Evolutionary conservation across 2,113 vertebrate genomes (phyloP), one percentile per base, ranked within the genome.

Genomic region (Eurystomus gularis): DNA sequence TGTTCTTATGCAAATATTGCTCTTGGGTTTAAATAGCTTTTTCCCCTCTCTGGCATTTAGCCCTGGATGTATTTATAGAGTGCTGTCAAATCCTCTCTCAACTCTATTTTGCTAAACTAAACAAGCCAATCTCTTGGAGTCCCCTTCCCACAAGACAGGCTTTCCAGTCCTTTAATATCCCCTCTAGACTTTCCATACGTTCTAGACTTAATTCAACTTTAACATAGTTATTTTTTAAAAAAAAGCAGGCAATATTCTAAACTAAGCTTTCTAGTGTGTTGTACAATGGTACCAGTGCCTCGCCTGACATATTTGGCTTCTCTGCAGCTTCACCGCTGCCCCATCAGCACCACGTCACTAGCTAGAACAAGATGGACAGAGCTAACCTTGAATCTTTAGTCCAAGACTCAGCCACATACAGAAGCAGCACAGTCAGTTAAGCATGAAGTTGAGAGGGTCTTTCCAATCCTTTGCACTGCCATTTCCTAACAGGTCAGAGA

Each of bases 1-100:
- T 91, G 78, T 88, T 97, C 92, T 88, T 94, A 86, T 80, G 93
- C 94, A 96, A 97, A 97, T 95, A 97, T 96, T 96, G 85, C 82
- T 96, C 90, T 97, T 97, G 87, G 90, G 92, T 91, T 96, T 88
- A 93, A 94, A 96, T 79, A 91, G 66, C 79, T 95, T 96, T 94
- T 93, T 80, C 81, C 84, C 78, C 66, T 94, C 83, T 75, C 84
- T 95, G 93, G 94, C 94, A 82, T 90, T 87, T 88, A 91, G 94
- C 94, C 89, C 54, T 96, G 61, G 44, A 80, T 85, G 37, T 96
- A 96, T 96, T 96, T 97, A 96, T 93, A 91, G 78, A 88, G 91
- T 65, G 54, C 82, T 96, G 92, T 96, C 94, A 95, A 94, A 94
- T 85, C 78, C 58, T 65, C 91, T 85, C 87, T 80, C 87, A 88